These are phyloP conservation scores for Dromas ardeola DNA, from an alignment of 2,113 vertebrate species.

Conservation along the genomic window DNA sequence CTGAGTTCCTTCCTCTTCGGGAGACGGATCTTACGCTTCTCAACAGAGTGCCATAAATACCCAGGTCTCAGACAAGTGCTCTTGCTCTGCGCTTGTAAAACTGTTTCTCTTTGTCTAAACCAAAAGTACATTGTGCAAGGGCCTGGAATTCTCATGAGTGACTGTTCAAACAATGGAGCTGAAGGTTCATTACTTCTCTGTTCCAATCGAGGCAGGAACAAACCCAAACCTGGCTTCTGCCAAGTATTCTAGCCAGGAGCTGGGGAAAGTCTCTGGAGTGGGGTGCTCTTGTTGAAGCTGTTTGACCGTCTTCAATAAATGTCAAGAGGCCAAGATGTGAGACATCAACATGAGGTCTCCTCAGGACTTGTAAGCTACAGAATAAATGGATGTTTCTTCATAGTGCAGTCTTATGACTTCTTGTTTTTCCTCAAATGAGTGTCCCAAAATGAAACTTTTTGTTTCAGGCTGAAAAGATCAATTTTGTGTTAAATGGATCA, in stretches of 20 bases:
- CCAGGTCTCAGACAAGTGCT: not conserved
- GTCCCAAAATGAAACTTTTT: not conserved
- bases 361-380: not conserved
- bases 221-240: not conserved
- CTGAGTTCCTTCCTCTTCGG: not conserved
- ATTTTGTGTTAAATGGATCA: not conserved
- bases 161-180: not conserved
- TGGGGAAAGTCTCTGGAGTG: not conserved
- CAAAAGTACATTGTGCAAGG: not conserved
- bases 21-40: not conserved
- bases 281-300: not conserved
- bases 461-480: not conserved
- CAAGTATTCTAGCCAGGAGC: not conserved
- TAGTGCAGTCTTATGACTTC: not conserved
- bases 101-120: not conserved
- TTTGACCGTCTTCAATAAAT: not conserved
- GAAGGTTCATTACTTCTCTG: not conserved
- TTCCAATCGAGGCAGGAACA: not conserved
- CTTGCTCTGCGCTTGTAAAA: not conserved
- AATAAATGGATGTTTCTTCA: not conserved
- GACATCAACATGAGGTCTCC: not conserved
- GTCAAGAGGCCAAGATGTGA: not conserved
- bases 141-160: not conserved
- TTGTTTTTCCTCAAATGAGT: not conserved
- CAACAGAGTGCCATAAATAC: not conserved